A percentile compares a stretch with the other conserved stretches of the same genome.
Conservation (phyloP, 2,797 vertebrate genomes). For the Neopelma chrysocephalum region DNA sequence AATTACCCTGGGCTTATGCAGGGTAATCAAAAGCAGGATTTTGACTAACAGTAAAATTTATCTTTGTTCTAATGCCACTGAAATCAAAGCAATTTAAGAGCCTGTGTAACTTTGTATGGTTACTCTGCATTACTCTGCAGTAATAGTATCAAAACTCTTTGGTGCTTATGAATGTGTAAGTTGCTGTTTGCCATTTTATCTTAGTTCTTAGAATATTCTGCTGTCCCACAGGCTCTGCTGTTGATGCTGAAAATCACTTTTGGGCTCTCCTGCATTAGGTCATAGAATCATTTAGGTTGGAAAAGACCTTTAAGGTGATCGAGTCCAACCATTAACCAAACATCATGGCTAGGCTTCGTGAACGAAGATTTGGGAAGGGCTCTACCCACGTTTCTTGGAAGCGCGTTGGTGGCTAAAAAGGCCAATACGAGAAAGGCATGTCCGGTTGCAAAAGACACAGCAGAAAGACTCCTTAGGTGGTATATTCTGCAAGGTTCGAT, state of each 20-base stretch:
- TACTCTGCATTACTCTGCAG: background rate
- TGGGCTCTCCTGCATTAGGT: background rate
- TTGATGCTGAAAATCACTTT: background rate
- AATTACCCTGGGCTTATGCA: background rate
- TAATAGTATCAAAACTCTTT: background rate
- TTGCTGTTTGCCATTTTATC: background rate
- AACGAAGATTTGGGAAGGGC: too few relatives aligned
- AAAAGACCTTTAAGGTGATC: background rate
- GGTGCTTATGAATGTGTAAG: background rate
- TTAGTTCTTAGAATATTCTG: background rate
- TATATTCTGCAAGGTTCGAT: too few relatives aligned
- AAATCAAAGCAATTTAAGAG: background rate
- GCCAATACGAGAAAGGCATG: too few relatives aligned
- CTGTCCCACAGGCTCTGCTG: background rate
- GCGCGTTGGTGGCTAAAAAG: too few relatives aligned
- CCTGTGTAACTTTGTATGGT: background rate
- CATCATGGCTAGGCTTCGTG: too few relatives aligned
- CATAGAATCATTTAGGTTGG: background rate
- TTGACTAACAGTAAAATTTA: background rate
- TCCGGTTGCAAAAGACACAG: too few relatives aligned
- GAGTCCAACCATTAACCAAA: background rate
- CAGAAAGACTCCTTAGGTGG: too few relatives aligned
- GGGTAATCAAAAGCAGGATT: background rate
- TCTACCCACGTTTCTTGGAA: too few relatives aligned
- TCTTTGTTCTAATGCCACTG: background rate